Base-by-base conservation (phyloP, 1,140 invertebrate species). In the Zaprionus davidi region DNA sequence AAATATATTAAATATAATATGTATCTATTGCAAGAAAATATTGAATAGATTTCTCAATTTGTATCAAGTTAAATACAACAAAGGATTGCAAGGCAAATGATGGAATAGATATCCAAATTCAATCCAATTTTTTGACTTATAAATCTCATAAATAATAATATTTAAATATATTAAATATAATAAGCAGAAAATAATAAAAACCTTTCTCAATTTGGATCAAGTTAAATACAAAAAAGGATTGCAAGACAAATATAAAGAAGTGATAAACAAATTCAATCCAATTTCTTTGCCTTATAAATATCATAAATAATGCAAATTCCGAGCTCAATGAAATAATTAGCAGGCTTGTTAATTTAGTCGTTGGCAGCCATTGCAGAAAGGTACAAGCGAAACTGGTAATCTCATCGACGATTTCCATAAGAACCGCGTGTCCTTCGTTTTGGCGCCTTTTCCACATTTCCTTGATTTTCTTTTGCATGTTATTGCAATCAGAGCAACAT, bases 401-500 rank as follows among this genome's bases (percentile, higher is more conserved):
- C 55, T 44, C 60, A 73, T 46, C 24, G 28, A 69, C 24, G 34
- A 71, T 56, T 59, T 28, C 9, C 34, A 63, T 59, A 31, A 56
- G 17, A 46, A 22, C 26, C 62, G 53, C 22, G 53, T 51, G 34
- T 55, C 12, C 64, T 55, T 31, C 28, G 17, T 64, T 71, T 87
- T 87, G 83, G 84, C 84, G 84, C 81, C 71, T 67, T 76, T 74
- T 78, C 64, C 69, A 51, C 22, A 49, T 36, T 70, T 78, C 58
- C 66, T 22, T 31, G 58, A 24, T 62, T 72, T 81, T 71, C 57
- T 51, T 90, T 88, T 81, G 85, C 84, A 90, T 88, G 84, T 90
- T 88, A 84, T 88, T 88, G 84, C 84, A 88, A 88, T 88, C 79
- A 88, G 74, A 59, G 70, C 28, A 73, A 74, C 78, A 88, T 88